A percentile compares a stretch with the other conserved stretches of the same genome.
Conservation (phyloP, 2,888 invertebrate species). For the Amorpha juglandis region DNA sequence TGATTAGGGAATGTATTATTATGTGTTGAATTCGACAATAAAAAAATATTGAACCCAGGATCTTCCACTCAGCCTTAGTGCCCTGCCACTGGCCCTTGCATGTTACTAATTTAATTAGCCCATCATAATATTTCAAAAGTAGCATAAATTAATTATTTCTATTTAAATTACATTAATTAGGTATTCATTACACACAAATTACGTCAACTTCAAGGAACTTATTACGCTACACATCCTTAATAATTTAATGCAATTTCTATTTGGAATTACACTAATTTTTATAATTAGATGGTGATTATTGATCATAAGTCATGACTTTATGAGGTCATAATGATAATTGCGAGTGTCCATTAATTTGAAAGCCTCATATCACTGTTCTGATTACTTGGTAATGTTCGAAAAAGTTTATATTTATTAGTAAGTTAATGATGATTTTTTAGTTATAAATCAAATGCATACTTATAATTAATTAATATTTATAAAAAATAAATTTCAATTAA, state of each 20-base stretch:
- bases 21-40: too few relatives aligned
- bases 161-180: not conserved
- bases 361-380: not conserved
- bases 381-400: not conserved
- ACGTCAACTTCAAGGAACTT: not conserved
- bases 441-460: not conserved
- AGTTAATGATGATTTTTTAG: not conserved
- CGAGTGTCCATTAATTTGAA: not conserved
- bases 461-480: too few relatives aligned
- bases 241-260: constrained; percentile 21
- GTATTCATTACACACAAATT: not conserved
- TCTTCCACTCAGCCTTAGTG: too few relatives aligned
- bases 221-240: constrained; percentile 10
- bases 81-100: too few relatives aligned
- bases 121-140: not conserved
- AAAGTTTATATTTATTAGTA: not conserved
- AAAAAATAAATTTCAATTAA: too few relatives aligned
- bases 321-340: constrained; percentile 14
- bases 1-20: too few relatives aligned
- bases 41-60: too few relatives aligned
- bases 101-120: not conserved
- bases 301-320: not conserved
- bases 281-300: constrained; percentile 16
- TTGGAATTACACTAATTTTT: constrained; percentile 5
- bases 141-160: not conserved